Percentiles rank a stretch among this genome's conserved stretches.
These are phyloP conservation scores for Oligia strigilis DNA, from an alignment of 2,888 invertebrate species.

Conservation along the genomic window DNA sequence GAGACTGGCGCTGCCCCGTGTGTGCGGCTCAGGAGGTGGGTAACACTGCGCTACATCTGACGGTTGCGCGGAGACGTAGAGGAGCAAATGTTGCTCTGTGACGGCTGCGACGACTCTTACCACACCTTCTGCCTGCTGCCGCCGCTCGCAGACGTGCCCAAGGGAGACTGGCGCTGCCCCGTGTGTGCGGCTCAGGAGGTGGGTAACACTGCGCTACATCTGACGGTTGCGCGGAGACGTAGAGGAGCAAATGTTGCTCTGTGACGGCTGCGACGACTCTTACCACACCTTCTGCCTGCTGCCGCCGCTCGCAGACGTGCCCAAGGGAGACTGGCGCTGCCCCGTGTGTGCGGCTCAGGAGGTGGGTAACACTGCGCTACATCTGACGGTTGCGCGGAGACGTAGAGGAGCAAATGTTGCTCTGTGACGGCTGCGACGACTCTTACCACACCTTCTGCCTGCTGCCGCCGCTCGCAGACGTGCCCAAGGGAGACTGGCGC, in stretches of 20 bases:
- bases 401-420: constrained; percentile 98
- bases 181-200: constrained; percentile 93
- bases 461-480: constrained; percentile 97
- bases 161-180: constrained; percentile 99
- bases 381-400: background rate
- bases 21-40: constrained; percentile 93
- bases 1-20: constrained; percentile 98
- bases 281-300: constrained; percentile 99
- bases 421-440: constrained; percentile 99
- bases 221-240: constrained; percentile 81
- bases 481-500: constrained; percentile 99
- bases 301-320: constrained; percentile 97
- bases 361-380: constrained; percentile 84
- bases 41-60: background rate
- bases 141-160: constrained; percentile 97
- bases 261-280: constrained; percentile 99
- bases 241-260: constrained; percentile 98
- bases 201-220: background rate
- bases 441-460: constrained; percentile 99
- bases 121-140: constrained; percentile 99
- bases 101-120: constrained; percentile 99
- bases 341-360: constrained; percentile 93
- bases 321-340: constrained; percentile 99
- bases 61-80: constrained; percentile 91
- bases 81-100: constrained; percentile 98